Conservation (phyloP, 2,888 invertebrate genomes). For the Drosophila rubida region DNA sequence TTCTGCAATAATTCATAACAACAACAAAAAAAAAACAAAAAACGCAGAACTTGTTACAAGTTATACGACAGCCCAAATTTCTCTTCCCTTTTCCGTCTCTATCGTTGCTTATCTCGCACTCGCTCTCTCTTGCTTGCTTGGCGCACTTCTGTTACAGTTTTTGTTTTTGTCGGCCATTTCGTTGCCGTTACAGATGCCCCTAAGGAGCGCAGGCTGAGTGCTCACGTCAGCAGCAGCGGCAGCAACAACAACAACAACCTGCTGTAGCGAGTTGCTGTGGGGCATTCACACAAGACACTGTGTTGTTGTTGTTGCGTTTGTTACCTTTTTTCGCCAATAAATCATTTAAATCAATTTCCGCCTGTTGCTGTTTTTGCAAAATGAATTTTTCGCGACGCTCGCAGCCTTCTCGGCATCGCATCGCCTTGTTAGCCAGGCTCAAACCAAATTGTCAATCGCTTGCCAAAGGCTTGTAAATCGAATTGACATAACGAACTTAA, state of each 20-base stretch:
- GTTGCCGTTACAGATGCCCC: conserved; percentile 49
- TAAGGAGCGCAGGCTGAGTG: conserved; percentile 47
- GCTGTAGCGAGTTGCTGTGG: conserved; percentile 36
- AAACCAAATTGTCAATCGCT: conserved; percentile 73
- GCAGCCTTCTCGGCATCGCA: conserved; percentile 9
- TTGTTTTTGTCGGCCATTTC: conserved; percentile 44
- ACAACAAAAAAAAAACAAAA: neutral
- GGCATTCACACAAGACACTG: conserved; percentile 34
- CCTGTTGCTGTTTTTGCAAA: conserved; percentile 61
- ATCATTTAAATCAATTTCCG: conserved; percentile 84
- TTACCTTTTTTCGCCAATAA: conserved; percentile 67
- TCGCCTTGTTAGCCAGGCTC: conserved; percentile 11
- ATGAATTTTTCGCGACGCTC: conserved; percentile 35
- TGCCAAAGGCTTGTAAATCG: conserved; percentile 74
- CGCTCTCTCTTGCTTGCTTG: neutral
- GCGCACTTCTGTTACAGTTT: conserved; percentile 38
- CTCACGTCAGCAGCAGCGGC: conserved; percentile 25
- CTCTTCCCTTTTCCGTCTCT: neutral
- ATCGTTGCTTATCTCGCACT: neutral
- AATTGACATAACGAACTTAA: conserved; percentile 78
- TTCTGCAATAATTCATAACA: conserved; percentile 2
- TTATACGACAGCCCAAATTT: conserved; percentile 18
- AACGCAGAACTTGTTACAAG: neutral
- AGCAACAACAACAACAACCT: conserved; percentile 36
- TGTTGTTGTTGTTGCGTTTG: neutral